Conservation (phyloP, 1,140 invertebrate species). For the Wiebesia pumilae region DNA sequence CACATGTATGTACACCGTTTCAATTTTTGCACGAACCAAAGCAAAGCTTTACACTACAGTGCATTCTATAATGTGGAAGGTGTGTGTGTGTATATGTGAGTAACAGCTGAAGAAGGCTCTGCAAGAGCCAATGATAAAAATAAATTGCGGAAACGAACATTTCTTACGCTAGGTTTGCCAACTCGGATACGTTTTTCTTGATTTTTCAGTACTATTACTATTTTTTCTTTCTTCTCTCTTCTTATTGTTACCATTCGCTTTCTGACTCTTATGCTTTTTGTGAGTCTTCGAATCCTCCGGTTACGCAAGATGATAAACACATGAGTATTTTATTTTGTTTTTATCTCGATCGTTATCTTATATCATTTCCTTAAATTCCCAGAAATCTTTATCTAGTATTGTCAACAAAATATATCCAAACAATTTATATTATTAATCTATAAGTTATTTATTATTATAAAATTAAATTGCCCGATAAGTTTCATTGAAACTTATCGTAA, state of each 20-base stretch:
- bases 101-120: too few species aligned
- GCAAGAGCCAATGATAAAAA: conserved; percentile 3
- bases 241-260: background rate
- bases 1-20: background rate
- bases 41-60: background rate
- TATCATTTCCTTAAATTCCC: background rate
- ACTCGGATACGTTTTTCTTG: conserved; percentile 18
- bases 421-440: background rate
- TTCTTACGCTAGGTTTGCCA: conserved; percentile 33
- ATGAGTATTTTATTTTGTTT: background rate
- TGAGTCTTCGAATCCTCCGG: background rate
- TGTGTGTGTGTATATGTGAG: too few species aligned
- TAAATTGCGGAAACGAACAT: conserved; percentile 46
- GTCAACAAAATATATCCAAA: background rate
- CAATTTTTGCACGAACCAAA: conserved; percentile 39
- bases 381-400: background rate
- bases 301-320: background rate
- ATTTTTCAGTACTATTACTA: background rate
- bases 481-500: background rate
- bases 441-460: background rate
- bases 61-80: background rate
- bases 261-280: background rate
- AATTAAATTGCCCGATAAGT: background rate
- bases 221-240: background rate
- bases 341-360: background rate